phyloP scores from a whole-genome alignment of 2,113 vertebrate species.

The Tyto alba region DNA sequence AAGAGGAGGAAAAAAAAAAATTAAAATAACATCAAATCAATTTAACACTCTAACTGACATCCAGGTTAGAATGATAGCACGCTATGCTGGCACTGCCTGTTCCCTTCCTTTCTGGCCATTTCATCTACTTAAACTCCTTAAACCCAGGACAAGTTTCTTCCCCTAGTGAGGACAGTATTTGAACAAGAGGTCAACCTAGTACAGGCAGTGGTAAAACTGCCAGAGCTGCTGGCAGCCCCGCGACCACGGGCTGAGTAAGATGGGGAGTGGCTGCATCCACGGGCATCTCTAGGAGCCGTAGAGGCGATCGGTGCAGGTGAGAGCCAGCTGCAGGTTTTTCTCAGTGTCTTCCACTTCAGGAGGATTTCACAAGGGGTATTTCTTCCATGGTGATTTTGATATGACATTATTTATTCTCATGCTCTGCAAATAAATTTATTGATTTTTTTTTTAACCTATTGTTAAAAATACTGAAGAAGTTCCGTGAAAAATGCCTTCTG shows the following conservation, averaged over 20 bases:
- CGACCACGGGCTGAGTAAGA: not conserved
- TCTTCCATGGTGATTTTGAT: not conserved
- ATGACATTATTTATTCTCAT: not conserved
- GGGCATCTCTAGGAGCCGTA: fast-evolving
- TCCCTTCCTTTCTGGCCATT: not conserved
- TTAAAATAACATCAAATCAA: not conserved
- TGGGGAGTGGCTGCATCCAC: fast-evolving
- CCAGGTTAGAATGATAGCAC: not conserved
- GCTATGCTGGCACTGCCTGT: not conserved
- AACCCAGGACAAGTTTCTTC: not conserved
- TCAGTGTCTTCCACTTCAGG: not conserved
- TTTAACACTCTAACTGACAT: not conserved
- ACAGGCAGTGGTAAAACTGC: not conserved
- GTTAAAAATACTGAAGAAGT: not conserved
- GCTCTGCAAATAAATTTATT: not conserved
- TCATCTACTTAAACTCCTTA: not conserved
- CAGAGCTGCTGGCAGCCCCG: not conserved
- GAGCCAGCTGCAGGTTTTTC: not conserved
- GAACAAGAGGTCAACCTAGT: not conserved
- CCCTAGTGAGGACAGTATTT: not conserved
- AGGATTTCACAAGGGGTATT: not conserved
- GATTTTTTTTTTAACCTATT: not conserved
- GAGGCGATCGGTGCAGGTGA: not conserved
- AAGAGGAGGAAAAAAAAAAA: not conserved
- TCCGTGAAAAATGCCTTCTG: not conserved